Conservation (phyloP, 2,888 invertebrate genomes). For the Volucella bombylans region DNA sequence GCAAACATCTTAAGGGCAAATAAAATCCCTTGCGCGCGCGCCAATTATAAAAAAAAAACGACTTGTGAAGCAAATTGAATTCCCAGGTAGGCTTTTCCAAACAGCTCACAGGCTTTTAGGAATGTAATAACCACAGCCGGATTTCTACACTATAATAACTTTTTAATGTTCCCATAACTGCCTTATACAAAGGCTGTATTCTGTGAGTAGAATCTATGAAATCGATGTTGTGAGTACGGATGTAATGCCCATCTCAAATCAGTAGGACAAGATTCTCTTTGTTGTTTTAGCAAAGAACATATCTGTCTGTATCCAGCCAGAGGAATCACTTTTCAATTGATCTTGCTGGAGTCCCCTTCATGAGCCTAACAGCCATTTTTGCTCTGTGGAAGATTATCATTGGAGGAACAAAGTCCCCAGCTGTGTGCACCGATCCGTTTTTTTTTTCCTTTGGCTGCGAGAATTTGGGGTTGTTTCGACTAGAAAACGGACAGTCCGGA, state of each 20-base stretch:
- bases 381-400: constrained; percentile 9
- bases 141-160: constrained; percentile 12
- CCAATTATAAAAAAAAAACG: too few relatives aligned
- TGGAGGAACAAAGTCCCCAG: constrained; percentile 11
- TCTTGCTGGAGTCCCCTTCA: too few relatives aligned
- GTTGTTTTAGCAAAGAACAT: not conserved
- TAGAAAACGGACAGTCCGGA: too few relatives aligned
- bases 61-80: constrained; percentile 30
- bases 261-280: not conserved
- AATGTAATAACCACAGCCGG: constrained; percentile 13
- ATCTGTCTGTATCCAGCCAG: not conserved
- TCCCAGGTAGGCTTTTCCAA: constrained; percentile 32
- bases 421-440: not conserved
- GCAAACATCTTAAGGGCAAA: too few relatives aligned
- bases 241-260: not conserved
- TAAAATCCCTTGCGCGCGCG: too few relatives aligned
- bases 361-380: not conserved
- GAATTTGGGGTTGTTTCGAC: too few relatives aligned
- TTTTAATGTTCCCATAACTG: constrained; percentile 2
- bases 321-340: too few relatives aligned
- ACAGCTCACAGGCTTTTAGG: constrained; percentile 25
- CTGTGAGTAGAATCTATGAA: not conserved
- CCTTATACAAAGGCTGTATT: constrained; percentile 2
- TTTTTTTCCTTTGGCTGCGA: too few relatives aligned
- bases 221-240: not conserved